These are phyloP conservation scores for Palythoa heliodiscus DNA, from an alignment of 92 coral and sea anemone genomes.

Conservation along the genomic window DNA sequence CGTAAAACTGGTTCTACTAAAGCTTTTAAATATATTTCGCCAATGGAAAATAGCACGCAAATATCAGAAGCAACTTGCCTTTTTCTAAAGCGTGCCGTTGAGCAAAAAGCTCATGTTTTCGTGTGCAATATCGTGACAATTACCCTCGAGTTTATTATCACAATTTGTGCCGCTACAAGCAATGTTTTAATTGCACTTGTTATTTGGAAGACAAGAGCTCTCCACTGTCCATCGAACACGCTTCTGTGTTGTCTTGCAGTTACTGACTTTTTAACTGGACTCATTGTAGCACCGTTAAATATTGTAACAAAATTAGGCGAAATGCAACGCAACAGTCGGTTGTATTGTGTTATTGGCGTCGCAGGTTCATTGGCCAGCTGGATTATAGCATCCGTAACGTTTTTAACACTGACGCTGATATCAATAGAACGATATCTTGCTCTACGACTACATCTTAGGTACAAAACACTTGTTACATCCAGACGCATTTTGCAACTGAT, in stretches of 20 bases:
- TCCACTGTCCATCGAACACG: slow-evolving; percentile 33
- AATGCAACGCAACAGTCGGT: neutral
- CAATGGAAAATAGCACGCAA: slow-evolving; percentile 3
- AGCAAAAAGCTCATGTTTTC: slow-evolving; percentile 21
- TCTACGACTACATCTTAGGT: slow-evolving; percentile 13
- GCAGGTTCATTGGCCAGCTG: slow-evolving; percentile 28
- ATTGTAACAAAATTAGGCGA: slow-evolving; percentile 37
- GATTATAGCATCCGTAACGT: slow-evolving; percentile 18
- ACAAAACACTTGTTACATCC: slow-evolving; percentile 8
- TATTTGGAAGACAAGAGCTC: slow-evolving; percentile 20
- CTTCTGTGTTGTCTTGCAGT: slow-evolving; percentile 38
- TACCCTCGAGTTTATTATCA: neutral
- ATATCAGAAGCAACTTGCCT: neutral
- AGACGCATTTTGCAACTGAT: slow-evolving; percentile 1
- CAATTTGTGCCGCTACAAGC: neutral
- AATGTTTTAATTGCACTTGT: slow-evolving; percentile 30
- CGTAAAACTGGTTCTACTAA: too few relatives aligned
- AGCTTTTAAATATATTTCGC: too few relatives aligned
- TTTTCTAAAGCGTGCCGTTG: slow-evolving; percentile 14
- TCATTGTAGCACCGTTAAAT: slow-evolving; percentile 20
- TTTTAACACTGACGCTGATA: slow-evolving; percentile 18
- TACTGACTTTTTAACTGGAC: slow-evolving; percentile 28
- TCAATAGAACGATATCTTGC: slow-evolving; percentile 28
- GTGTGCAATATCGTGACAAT: slow-evolving; percentile 21
- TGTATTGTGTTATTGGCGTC: slow-evolving; percentile 34